Evolutionary conservation across 2,113 vertebrate species (phyloP), one percentile per base, ranked within the genome.

Genomic region (Siniperca chuatsi): DNA sequence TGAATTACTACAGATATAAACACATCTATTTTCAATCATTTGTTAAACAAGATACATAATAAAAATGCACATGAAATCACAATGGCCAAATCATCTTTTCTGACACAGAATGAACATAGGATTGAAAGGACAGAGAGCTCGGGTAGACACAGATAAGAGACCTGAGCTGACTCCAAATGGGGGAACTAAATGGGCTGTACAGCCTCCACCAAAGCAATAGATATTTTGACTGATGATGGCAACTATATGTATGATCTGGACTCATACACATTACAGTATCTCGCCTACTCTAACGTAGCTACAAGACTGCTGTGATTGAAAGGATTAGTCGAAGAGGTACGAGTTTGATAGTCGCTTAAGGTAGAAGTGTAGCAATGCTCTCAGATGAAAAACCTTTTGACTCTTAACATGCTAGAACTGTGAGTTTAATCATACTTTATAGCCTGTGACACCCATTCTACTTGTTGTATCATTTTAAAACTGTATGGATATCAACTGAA

Each of bases 181-280:
- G 44, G 42, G 6, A 61, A 84, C 29, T 55, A 52, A 55, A 70
- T 33, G 68, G 73, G 68, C 71, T 74, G 18, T 33, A 60, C 11
- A 60, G 84, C 78, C 82, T 86, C 48, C 82, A 89, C 80, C 85
- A 92, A 93, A 92, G 92, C 91, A 93, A 92, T 92, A 91, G 84
- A 88, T 81, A 76, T 79, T 88, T 40, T 88, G 64, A 86, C 69
- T 81, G 82, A 78, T 75, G 76, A 79, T 37, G 23, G 67, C 44
- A 25, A 81, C 83, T 44, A 29, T 64, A 73, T 37, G 75, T 89
- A 76, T 86, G 58, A 64, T 75, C 44, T 75, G 82, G 79, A 85
- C 81, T 79, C 50, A 23, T 50, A 75, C 58, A 65, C 70, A 78
- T 81, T 55, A 82, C 81, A 88, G 81, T 82, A 83, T 82, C 33